Percentiles rank a stretch among this genome's conserved stretches.
These are phyloP conservation scores for Trisateles emortualis DNA, from an alignment of 2,888 invertebrate species.

Conservation along the genomic window DNA sequence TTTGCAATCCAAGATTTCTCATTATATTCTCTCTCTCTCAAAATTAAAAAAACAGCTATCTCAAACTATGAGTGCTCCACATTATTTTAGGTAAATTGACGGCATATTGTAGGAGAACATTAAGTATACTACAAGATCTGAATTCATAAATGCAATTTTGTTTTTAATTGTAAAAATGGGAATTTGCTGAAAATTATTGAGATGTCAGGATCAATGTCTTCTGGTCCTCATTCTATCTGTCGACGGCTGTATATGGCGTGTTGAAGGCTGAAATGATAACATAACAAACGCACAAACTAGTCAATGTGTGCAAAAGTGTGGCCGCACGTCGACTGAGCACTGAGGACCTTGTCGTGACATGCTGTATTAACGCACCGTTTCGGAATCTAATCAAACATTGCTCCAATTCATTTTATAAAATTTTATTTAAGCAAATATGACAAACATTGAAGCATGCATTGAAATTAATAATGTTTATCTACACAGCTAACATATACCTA, in stretches of 20 bases:
- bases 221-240: conserved; percentile 1
- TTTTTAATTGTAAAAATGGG: not conserved
- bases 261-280: conserved; percentile 69
- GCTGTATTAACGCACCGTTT: conserved; percentile 22
- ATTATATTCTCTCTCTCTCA: too few species aligned
- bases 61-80: too few species aligned
- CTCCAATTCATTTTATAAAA: conserved; percentile 59
- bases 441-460: conserved; percentile 79
- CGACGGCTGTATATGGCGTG: conserved; percentile 8
- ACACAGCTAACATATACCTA: conserved; percentile 59
- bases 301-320: conserved; percentile 82
- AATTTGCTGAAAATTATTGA: not conserved
- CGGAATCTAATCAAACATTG: conserved; percentile 56
- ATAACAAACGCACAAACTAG: conserved; percentile 67
- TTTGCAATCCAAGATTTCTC: too few species aligned
- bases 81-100: too few species aligned
- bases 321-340: conserved; percentile 48
- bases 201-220: conserved; percentile 1
- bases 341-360: conserved; percentile 39
- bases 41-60: too few species aligned
- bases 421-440: conserved; percentile 84
- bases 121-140: too few species aligned
- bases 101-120: too few species aligned
- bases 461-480: conserved; percentile 69
- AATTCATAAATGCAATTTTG: too few species aligned